Conservation (phyloP, 2,797 vertebrate species). For the Diglossa cyanea region DNA sequence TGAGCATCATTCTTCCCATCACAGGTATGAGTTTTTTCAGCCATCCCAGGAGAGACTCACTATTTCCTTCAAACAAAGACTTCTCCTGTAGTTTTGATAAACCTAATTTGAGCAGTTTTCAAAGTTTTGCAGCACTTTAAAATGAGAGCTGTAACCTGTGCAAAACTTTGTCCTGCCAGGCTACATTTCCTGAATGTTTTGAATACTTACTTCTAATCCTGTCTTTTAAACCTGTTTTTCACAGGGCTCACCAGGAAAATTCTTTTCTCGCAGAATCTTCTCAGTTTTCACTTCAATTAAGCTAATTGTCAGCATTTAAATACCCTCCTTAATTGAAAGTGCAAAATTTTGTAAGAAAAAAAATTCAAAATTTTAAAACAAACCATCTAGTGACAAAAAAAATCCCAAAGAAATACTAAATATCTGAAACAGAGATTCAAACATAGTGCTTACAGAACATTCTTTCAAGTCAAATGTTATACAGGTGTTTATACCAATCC, state of each 20-base stretch:
- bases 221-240: background rate
- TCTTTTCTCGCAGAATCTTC: background rate
- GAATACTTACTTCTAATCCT: background rate
- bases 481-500: background rate
- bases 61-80: background rate
- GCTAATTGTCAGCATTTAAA: conserved; percentile 18
- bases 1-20: background rate
- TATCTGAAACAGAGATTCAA: background rate
- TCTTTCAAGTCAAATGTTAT: background rate
- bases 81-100: background rate
- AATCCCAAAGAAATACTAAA: background rate
- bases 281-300: conserved; percentile 25
- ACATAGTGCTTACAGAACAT: background rate
- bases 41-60: background rate
- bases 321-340: background rate
- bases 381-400: background rate
- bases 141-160: background rate
- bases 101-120: background rate
- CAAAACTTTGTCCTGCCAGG: background rate
- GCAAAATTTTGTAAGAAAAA: background rate
- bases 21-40: background rate
- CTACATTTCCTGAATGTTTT: background rate
- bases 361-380: background rate
- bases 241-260: background rate
- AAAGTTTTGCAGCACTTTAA: background rate